Conservation (phyloP, 2,113 vertebrate species). For the Cynopterus brachyotis region DNA sequence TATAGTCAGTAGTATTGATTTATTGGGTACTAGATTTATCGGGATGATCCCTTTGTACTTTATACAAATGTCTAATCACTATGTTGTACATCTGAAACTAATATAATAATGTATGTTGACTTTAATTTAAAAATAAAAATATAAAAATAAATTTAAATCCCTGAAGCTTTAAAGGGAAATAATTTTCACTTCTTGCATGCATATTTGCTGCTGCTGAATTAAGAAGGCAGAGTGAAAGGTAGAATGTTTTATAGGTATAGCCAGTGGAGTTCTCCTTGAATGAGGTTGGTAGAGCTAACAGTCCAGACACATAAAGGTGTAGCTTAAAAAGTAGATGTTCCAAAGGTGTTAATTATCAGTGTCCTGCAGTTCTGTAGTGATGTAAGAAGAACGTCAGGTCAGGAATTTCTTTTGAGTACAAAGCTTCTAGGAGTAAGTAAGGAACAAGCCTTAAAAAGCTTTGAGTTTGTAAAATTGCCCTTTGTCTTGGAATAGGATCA, state of each 20-base stretch:
- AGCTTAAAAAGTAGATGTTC: background rate
- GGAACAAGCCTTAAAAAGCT: background rate
- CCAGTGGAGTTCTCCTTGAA: background rate
- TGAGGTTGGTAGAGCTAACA: background rate
- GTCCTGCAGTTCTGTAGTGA: background rate
- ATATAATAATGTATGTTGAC: too few relatives aligned
- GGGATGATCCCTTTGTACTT: too few relatives aligned
- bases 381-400: background rate
- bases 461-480: background rate
- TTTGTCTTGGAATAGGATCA: background rate
- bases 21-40: too few relatives aligned
- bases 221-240: background rate
- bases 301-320: background rate
- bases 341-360: background rate
- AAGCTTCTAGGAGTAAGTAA: background rate
- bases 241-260: background rate
- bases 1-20: too few relatives aligned
- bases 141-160: background rate
- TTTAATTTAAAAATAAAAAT: too few relatives aligned
- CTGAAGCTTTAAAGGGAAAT: background rate
- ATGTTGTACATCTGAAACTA: too few relatives aligned
- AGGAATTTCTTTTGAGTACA: background rate
- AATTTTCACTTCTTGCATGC: background rate
- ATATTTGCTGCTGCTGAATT: slow-evolving; percentile 39
- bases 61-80: too few relatives aligned